phyloP scores from a whole-genome alignment of 2,797 vertebrate genomes.

The Danio kyathit region DNA sequence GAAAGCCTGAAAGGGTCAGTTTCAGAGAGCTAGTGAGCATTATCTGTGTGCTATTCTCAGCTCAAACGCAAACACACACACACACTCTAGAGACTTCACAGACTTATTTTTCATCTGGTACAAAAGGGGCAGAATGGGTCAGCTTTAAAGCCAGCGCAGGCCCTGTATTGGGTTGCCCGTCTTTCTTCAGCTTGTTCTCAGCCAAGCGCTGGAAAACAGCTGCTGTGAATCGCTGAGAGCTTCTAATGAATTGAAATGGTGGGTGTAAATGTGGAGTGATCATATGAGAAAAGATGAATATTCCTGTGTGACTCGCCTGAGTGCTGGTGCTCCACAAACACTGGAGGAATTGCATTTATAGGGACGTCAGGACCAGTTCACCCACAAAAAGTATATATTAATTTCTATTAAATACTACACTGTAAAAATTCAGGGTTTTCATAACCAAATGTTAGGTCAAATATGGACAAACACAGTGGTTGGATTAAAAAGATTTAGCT shows the following conservation, averaged over 20 bases:
- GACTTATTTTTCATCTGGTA: too few relatives aligned
- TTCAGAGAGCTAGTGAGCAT: too few relatives aligned
- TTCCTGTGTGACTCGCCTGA: constrained; percentile 85
- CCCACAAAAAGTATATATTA: too few relatives aligned
- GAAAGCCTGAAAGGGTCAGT: too few relatives aligned
- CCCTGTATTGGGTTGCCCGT: constrained; percentile 83
- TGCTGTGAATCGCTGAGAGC: constrained; percentile 91
- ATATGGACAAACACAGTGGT: too few relatives aligned
- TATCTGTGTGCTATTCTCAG: too few relatives aligned
- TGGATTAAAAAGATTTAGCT: too few relatives aligned
- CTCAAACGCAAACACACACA: too few relatives aligned
- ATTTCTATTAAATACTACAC: too few relatives aligned
- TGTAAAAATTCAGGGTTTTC: too few relatives aligned
- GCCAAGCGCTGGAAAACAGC: constrained; percentile 89
- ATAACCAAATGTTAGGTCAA: too few relatives aligned
- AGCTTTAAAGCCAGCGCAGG: constrained; percentile 51
- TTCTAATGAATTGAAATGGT: constrained; percentile 89
- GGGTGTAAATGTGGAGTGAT: constrained; percentile 84
- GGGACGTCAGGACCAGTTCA: constrained; percentile 25
- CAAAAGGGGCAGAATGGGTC: background rate
- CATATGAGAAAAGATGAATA: constrained; percentile 92
- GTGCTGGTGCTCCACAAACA: constrained; percentile 78
- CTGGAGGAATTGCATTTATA: constrained; percentile 6
- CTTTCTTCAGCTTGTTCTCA: constrained; percentile 88
- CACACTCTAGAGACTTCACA: too few relatives aligned